phyloP scores from a whole-genome alignment of 2,888 invertebrate species.

The Epinotia ramella region DNA sequence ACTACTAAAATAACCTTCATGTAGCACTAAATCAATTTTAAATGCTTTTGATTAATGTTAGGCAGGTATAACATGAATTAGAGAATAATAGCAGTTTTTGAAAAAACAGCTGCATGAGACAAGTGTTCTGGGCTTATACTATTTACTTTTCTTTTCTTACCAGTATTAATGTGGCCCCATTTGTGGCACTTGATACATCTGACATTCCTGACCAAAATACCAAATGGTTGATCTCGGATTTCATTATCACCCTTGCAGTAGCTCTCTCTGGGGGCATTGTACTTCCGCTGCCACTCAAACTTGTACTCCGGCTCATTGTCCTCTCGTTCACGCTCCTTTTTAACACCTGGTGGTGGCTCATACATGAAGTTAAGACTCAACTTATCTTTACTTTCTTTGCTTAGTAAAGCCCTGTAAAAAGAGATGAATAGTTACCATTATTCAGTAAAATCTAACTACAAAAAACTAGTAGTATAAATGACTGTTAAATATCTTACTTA shows the following conservation, averaged over 20 bases:
- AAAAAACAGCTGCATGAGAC: not conserved
- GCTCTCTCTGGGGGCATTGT: conserved; percentile 99
- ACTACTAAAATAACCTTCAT: no score
- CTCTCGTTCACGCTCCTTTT: conserved; percentile 95
- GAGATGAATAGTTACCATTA: not conserved
- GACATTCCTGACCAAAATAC: conserved; percentile 98
- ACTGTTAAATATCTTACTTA: conserved; percentile 84
- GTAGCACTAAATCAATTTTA: no score
- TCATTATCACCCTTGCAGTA: conserved; percentile 99
- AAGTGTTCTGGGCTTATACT: not conserved
- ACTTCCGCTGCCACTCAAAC: conserved; percentile 99
- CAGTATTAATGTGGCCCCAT: conserved; percentile 99
- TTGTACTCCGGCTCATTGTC: conserved; percentile 98
- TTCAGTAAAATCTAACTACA: not conserved
- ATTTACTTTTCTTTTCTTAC: conserved; percentile 62
- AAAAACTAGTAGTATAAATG: not conserved
- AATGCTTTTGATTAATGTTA: no score
- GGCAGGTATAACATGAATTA: no score
- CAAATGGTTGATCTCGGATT: conserved; percentile 99
- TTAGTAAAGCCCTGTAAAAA: conserved; percentile 93
- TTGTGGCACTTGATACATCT: conserved; percentile 99
- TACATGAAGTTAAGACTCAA: conserved; percentile 99
- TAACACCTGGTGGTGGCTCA: conserved; percentile 98
- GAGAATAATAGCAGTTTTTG: no score
- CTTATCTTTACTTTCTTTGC: conserved; percentile 99